Base-by-base conservation (phyloP, 2,888 invertebrate genomes). In the Callimorpha dominula region DNA sequence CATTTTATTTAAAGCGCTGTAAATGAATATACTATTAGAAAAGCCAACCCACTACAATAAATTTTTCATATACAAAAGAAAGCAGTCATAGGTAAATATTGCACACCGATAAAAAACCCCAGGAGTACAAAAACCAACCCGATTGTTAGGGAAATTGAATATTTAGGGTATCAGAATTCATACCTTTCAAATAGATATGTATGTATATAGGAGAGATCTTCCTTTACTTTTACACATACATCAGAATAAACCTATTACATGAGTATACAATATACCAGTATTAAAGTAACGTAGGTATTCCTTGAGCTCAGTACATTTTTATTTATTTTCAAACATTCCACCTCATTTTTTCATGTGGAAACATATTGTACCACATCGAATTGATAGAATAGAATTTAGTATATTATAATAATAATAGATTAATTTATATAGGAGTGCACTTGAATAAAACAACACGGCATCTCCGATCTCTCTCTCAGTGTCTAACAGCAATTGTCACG, bases 1-100 rank as follows among this genome's bases (percentile, higher is more conserved):
- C 12, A 57, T n/a, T 20, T 17, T 20, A 20, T 3, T 57, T 11
- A 8, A 4, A 60, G 60, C 14, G 12, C 14, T 31, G 20, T 31
- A 31, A n/a, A 54, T 54, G 12, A 6, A 60, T 7, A 6, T 60
- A 31, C 20, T 31, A 6, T 31, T 60, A 60, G 2, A 60, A 60
- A 60, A 60, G 31, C 12, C 14, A 60, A 31, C 31, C 60, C 31
- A 60, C 20, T 60, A 14, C 14, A 14, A 31, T 75, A 71, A 81
- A 84, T 79, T 79, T 31, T 82, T 73, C 79, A 82, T 79, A 82
- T 76, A 74, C 72, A 84, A 60, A 60, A 60, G 43, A 46, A 46
- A 46, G 6, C 8, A 46, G 6, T 46, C 9, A 46, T 46, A 46
- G 43, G 43, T 8, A 46, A 46, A 46, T 46, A 46, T 31, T 31